These are phyloP conservation scores for Hippocampus guttulatus DNA, from an alignment of 2,113 vertebrate genomes.

Conservation along the genomic window DNA sequence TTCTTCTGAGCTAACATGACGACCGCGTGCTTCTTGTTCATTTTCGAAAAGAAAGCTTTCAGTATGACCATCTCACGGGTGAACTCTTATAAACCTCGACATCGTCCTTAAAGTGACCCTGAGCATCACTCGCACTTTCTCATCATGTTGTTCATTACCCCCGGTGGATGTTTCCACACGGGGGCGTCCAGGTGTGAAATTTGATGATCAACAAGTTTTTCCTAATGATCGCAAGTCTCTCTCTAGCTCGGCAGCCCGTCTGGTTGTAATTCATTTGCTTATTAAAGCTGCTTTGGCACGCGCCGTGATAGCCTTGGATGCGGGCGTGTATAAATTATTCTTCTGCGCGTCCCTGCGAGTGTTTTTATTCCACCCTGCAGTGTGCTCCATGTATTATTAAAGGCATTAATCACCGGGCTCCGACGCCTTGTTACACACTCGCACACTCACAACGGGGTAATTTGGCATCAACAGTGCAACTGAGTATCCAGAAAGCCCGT, in stretches of 20 bases:
- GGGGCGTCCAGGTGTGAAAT: constrained; percentile 33
- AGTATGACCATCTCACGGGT: too few relatives aligned
- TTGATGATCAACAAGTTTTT: constrained; percentile 40
- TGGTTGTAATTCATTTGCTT: constrained; percentile 37
- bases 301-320: constrained; percentile 56
- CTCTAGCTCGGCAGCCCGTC: background rate
- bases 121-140: too few relatives aligned
- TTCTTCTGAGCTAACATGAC: too few relatives aligned
- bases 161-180: constrained; percentile 21
- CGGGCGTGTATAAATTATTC: constrained; percentile 51
- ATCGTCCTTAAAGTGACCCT: too few relatives aligned
- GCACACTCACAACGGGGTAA: background rate
- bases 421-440: constrained; percentile 47
- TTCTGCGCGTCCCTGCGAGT: constrained; percentile 36
- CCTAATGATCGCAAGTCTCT: constrained; percentile 27
- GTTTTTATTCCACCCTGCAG: constrained; percentile 50
- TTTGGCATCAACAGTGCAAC: constrained; percentile 14
- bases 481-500: background rate
- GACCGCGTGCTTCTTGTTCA: too few relatives aligned
- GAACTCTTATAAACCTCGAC: too few relatives aligned
- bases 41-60: background rate
- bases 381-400: constrained; percentile 62
- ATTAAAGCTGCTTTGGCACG: constrained; percentile 63
- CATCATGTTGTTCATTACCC: constrained; percentile 7
- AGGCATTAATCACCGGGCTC: constrained; percentile 60